Base-by-base conservation (phyloP, 2,797 vertebrate species). In the Vespertilio murinus region DNA sequence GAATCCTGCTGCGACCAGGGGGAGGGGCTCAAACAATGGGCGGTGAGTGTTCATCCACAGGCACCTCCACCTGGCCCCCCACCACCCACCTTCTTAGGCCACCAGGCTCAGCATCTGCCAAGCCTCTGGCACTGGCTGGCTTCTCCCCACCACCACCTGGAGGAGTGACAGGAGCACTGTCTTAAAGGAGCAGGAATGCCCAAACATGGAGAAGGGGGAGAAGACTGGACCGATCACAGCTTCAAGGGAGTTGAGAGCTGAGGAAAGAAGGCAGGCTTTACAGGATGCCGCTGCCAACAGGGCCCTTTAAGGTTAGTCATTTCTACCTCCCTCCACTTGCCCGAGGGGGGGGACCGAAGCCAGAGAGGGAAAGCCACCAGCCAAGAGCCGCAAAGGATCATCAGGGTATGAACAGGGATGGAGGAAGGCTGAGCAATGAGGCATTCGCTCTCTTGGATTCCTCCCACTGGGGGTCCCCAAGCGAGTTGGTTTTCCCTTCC, bases 121-220 rank as follows among this genome's bases (percentile, higher is more conserved):
- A 81, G 45, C 28, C 49, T 94, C 56, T 28, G 40, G 85, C n/a
- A 0, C 85, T 20, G 54, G 56, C 90, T 91, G 89, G 82, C 69
- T 40, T 91, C 84, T 91, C 70, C 71, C 71, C 1, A 25, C 69
- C 64, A 64, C 47, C 85, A 85, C 73, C 96, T 94, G 91, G 93
- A 95, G 84, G 80, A 94, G 77, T 81, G 96, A 95, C 94, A 96
- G 93, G 65, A 84, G 73, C 88, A 81, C 83, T 54, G 85, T 92
- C 97, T 92, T 84, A 91, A 79, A 94, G 95, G 90, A 92, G 86
- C 88, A 92, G 83, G 94, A 91, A 95, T 96, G 95, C 74, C 96
- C 95, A 97, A 93, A 96, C 95, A 95, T 91, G 97, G 97, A 97
- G 94, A 95, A 77, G 61, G 96, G 89, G 65, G 74, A 52, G 59